Base-by-base conservation (phyloP, 2,888 invertebrate species). In the Macrophya alboannulata region DNA sequence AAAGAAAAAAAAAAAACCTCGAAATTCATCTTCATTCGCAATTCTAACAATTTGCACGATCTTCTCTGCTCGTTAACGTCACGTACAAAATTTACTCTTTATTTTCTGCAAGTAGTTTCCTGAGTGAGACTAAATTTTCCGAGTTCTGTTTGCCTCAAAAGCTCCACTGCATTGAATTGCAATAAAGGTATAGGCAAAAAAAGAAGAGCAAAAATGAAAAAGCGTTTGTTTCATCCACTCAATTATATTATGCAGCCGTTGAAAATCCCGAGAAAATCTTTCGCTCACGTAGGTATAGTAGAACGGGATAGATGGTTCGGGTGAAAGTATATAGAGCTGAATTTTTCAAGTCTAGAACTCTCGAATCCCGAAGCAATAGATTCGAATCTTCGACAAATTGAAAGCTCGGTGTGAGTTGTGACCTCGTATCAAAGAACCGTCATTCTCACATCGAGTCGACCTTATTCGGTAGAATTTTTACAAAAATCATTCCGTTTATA, bases 381-480 rank as follows among this genome's bases (percentile, higher is more conserved):
- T 77, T 51, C 77, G 77, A 55, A 51, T 77, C 48, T 55, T 17
- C 31, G 55, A 55, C 55, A 77, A 77, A 77, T 77, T 55, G 77
- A 25, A 51, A 77, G 55, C 77, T 31, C 51, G 43, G 21, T 45
- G 74, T 74, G 77, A 51, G 31, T 48, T 45, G 55, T 31, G 55
- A 74, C 45, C 21, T 31, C 10, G 74, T 43, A 74, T n/a, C 43
- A 45, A 45, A 45, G n/a, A 74, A 21, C 4, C 62, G 62, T 12
- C 62, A 62, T 62, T 62, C 62, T 25, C 62, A 9, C 21, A 62
- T 68, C 25, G 25, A 12, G 31, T 68, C 25, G 62, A 62, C 62
- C 25, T 25, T 62, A 62, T 62, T 25, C 25, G 10, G 15, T 37
- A 12, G 68, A 68, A 37, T 37, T 15, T 17, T 62, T 62, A 62